Percentiles rank a stretch among this genome's conserved stretches.
These are phyloP conservation scores for Cirrhinus mrigala DNA, from an alignment of 2,797 vertebrate species.

Conservation along the genomic window DNA sequence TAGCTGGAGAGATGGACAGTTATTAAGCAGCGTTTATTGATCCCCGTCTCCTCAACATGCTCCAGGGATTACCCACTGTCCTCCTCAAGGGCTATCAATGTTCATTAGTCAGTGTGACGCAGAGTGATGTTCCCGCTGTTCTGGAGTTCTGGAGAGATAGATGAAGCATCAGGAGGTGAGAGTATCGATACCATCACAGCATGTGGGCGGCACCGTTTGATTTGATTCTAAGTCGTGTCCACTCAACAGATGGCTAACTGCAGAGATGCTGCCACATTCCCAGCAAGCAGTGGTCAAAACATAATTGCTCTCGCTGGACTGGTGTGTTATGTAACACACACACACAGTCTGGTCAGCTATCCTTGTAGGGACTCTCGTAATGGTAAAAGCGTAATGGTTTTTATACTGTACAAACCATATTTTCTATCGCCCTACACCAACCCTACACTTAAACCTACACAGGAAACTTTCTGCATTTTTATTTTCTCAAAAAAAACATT, in stretches of 20 bases:
- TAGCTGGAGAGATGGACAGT: constrained; percentile 58
- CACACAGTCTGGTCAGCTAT: no score
- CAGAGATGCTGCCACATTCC: constrained; percentile 9
- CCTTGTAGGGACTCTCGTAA: no score
- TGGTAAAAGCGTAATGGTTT: no score
- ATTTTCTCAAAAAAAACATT: no score
- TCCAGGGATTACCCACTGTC: constrained; percentile 61
- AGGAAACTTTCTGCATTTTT: no score
- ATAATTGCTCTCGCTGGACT: not conserved
- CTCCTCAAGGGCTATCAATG: constrained; percentile 63
- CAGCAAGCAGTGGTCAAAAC: constrained; percentile 12
- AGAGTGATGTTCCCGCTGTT: constrained; percentile 57
- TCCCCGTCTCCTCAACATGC: constrained; percentile 54
- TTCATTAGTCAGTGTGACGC: constrained; percentile 64
- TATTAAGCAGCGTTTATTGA: constrained; percentile 63
- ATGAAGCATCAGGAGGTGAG: constrained; percentile 55
- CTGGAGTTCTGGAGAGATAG: constrained; percentile 55
- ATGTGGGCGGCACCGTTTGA: constrained; percentile 43
- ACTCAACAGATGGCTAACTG: constrained; percentile 37
- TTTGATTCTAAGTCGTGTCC: constrained; percentile 43
- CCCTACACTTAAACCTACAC: no score
- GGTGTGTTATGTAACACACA: not conserved
- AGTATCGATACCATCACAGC: constrained; percentile 56
- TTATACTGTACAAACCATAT: no score
- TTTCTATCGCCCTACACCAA: no score